Evolutionary conservation across 2,888 invertebrate species (phyloP), one percentile per base, ranked within the genome.

Genomic region (Epistrophe grossulariae): DNA sequence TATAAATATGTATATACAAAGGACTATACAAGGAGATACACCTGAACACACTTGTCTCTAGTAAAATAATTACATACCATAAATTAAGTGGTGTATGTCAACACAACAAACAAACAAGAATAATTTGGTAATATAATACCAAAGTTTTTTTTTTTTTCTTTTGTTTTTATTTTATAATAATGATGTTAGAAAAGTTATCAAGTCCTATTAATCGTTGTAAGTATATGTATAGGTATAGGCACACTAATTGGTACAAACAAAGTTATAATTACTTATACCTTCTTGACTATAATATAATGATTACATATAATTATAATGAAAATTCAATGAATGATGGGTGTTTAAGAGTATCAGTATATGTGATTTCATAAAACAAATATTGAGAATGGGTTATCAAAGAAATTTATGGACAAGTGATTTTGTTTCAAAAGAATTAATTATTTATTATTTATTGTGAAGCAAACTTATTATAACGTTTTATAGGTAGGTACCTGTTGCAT

Each of bases 191-290:
- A 31, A 59, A 59, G 31, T 59, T 35, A 59, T 59, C 17, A 60
- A 52, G 50, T 52, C 13, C 24, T 60, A 40, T 40, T 19, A 60
- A 60, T 13, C 13, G 40, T 40, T 60, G 17, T 10, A 40, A 60
- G 60, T 60, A 60, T 40, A 13, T n/a, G n/a, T n/a, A n/a, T n/a
- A 24, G 1, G 24, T 24, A 24, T 24, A 24, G 24, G 24, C 38
- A 24, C 11, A 19, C 40, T 60, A 40, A 60, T 60, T 60, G 35
- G 13, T 60, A 40, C n/a, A 59, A 24, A 9, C 35, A 59, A 60
- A 60, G 60, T 60, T 60, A 40, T 60, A 60, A 19, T 60, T 19
- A 57, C 57, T 57, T 35, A 19, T 24, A 60, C 38, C 28, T 60
- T 38, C 11, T 60, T 60, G 2, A 13, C 0, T 40, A 24, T 24